phyloP scores from a whole-genome alignment of 2,888 invertebrate species.

The Pterostichus madidus region DNA sequence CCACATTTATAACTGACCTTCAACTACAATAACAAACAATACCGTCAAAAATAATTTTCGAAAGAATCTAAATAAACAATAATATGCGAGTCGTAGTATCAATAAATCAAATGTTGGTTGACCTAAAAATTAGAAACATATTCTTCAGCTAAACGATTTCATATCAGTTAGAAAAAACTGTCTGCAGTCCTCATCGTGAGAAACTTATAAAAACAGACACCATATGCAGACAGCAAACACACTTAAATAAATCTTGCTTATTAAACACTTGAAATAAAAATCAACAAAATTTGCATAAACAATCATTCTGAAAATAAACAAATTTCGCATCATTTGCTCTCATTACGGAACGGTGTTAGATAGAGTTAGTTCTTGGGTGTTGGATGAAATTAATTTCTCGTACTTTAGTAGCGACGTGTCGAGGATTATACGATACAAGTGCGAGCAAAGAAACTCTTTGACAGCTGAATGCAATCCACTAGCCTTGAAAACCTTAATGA shows the following conservation, averaged over 20 bases:
- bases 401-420: not conserved
- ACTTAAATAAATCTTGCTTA: conserved; percentile 45
- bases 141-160: too few species aligned
- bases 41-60: too few species aligned
- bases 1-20: too few species aligned
- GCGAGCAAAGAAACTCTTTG: conserved; percentile 39
- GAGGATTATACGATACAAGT: not conserved
- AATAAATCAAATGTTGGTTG: too few species aligned
- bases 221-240: conserved; percentile 29
- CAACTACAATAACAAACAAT: too few species aligned
- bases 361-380: too few species aligned
- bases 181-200: not conserved
- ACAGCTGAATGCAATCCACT: conserved; percentile 58
- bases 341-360: conserved; percentile 6
- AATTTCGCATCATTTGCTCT: conserved; percentile 24
- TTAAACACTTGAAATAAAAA: conserved; percentile 45
- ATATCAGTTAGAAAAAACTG: too few species aligned
- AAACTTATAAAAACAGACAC: not conserved
- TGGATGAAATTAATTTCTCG: not conserved
- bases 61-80: too few species aligned
- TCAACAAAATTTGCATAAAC: conserved; percentile 55
- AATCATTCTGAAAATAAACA: conserved; percentile 48
- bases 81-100: too few species aligned
- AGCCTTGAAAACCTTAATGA: conserved; percentile 55
- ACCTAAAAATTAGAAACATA: too few species aligned